These are phyloP conservation scores for Hydrotaea diabolus DNA, from an alignment of 2,888 invertebrate genomes.

Conservation along the genomic window DNA sequence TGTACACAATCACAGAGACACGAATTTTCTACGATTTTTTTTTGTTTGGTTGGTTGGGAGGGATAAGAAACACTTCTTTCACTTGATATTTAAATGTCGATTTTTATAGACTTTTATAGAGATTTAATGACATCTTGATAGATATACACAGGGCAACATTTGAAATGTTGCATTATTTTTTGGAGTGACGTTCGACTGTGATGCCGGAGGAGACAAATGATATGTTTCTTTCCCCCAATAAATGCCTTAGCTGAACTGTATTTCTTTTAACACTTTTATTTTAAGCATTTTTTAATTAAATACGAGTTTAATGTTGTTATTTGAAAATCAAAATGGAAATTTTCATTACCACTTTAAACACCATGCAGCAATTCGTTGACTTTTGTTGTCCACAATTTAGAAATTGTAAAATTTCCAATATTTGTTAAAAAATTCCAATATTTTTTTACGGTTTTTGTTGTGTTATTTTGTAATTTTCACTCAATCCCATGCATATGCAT, in stretches of 20 bases:
- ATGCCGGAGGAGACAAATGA: not conserved
- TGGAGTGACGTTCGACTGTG: not conserved
- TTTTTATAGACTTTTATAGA: conserved; percentile 45
- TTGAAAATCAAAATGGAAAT: too few species aligned
- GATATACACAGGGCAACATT: conserved; percentile 15
- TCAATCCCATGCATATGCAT: not conserved
- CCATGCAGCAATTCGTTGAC: too few species aligned
- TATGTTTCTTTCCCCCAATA: not conserved
- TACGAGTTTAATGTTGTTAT: too few species aligned
- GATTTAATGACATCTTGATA: conserved; percentile 47
- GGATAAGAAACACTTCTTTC: conserved; percentile 1
- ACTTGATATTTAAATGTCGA: conserved; percentile 32
- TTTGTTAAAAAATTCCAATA: too few species aligned
- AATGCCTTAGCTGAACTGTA: not conserved
- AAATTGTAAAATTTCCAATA: too few species aligned
- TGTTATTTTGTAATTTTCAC: not conserved
- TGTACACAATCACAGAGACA: not conserved
- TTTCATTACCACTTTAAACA: too few species aligned
- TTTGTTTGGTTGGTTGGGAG: not conserved
- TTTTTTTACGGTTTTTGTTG: not conserved
- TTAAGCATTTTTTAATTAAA: not conserved
- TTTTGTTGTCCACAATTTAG: too few species aligned
- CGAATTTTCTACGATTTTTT: conserved; percentile 19
- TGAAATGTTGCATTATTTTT: conserved; percentile 17
- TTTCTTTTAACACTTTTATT: conserved; percentile 26